Base-by-base conservation (phyloP, 37 sponge, comb jelly and placozoan genomes). In the Halichondria panicea region DNA sequence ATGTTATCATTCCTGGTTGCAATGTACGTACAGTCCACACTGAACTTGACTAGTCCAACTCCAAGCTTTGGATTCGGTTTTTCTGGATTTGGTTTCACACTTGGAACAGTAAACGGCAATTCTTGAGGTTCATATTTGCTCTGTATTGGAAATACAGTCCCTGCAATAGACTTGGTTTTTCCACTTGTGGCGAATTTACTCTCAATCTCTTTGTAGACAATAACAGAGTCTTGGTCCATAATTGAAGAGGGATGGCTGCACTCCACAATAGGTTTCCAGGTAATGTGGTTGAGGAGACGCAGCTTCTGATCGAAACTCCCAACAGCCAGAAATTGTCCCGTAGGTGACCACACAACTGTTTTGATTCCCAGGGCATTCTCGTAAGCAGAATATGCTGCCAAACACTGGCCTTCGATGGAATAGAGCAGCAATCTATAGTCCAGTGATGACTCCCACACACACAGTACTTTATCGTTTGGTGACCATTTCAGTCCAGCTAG, bases 281-380 rank as follows among this genome's bases (percentile, higher is more conserved):
- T 91, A 37, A 95, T 55, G 54, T 93, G 76, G 41, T 98, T 98
- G 31, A 98, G 70, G 5, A 93, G 34, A 21, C 87, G 55, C 21
- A 90, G 55, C 65, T 88, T 93, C 68, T 96, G 86, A 76, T 95
- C 96, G 62, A 69, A 98, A 38, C 95, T 84, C 22, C 99, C 99
- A 57, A 98, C 76, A 30, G 96, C 95, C 9, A 93, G 77, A 39
- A 98, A 93, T 76, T 98, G 99, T 35, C 94, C 84, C 21, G 94
- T 75, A 0, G 91, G 86, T 1, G 96, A 93, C 93, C 91, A 90
- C 27, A 74, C 27, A 19, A 93, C 84, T 40, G 70, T 76, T 63
- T 88, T 89, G 0, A 95, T 59, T 35, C 96, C 99, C 0, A 98
- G 92, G 5, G 86, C 88, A 38, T 85, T 43, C 30, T 86, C 77